Percentiles rank a stretch among this genome's conserved stretches.
Evolutionary conservation across 2,888 invertebrate genomes (phyloP).

Genomic region (Miltochrista miniata): DNA sequence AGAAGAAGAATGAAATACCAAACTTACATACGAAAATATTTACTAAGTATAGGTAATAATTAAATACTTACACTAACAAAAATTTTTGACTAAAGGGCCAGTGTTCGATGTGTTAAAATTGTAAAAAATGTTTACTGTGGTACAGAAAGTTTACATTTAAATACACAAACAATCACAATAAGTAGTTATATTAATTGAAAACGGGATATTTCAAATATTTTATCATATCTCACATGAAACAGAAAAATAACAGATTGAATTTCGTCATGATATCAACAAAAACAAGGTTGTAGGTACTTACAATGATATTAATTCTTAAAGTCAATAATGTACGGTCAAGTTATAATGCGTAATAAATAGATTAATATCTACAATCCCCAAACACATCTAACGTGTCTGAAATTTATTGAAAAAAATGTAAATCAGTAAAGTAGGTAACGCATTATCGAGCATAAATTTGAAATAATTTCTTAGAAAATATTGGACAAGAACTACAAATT

Average conservation of each 20-base stretch:
- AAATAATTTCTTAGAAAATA: not conserved
- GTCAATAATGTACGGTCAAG: not conserved
- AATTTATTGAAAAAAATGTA: no score
- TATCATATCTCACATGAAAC: no score
- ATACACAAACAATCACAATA: conserved; percentile 58
- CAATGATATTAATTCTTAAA: no score
- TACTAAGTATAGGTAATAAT: conserved; percentile 42
- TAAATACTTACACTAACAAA: conserved; percentile 79
- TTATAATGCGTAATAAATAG: no score
- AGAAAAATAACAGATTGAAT: not conserved
- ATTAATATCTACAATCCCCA: no score
- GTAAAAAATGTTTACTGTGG: conserved; percentile 36
- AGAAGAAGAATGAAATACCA: conserved; percentile 47
- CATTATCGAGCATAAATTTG: no score
- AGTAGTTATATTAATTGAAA: conserved; percentile 34
- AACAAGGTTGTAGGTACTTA: not conserved
- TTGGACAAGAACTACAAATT: not conserved
- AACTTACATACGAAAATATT: conserved; percentile 56
- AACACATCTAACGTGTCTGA: not conserved
- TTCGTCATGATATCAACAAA: not conserved
- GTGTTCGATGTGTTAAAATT: conserved; percentile 72
- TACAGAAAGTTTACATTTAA: conserved; percentile 37
- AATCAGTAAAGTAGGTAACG: no score
- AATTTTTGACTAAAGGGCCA: conserved; percentile 75
- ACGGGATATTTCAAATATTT: conserved; percentile 37